phyloP scores from a whole-genome alignment of 2,888 invertebrate genomes.

The Galerucella nymphaeae region DNA sequence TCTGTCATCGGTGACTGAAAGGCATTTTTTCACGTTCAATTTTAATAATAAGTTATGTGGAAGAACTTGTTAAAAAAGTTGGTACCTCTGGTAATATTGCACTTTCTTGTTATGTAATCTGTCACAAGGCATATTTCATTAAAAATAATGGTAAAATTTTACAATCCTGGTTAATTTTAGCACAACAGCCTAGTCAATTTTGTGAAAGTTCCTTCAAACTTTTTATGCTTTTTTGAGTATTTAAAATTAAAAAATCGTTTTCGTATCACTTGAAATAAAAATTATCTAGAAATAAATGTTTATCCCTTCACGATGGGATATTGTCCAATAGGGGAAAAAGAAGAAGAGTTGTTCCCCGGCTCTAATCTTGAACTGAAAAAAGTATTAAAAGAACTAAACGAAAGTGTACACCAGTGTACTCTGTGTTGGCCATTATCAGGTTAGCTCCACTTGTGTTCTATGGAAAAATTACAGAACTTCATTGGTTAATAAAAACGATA shows the following conservation, averaged over 20 bases:
- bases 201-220: constrained; percentile 42
- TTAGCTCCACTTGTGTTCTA: background rate
- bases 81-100: constrained; percentile 39
- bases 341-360: background rate
- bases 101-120: constrained; percentile 40
- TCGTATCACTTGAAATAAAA: background rate
- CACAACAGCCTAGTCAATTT: constrained; percentile 51
- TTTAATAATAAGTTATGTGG: background rate
- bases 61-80: constrained; percentile 15
- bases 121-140: constrained; percentile 44
- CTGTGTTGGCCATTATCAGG: too few species aligned
- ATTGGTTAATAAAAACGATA: background rate
- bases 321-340: too few species aligned
- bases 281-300: too few species aligned
- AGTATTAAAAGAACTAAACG: too few species aligned
- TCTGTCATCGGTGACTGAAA: too few species aligned
- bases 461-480: background rate
- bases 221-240: constrained; percentile 38
- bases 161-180: constrained; percentile 47
- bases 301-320: too few species aligned
- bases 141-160: constrained; percentile 44
- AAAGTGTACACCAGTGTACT: too few species aligned
- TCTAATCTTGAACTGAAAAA: background rate
- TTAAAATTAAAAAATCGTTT: background rate
- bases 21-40: too few species aligned